A percentile compares a stretch with the other conserved stretches of the same genome.
These are phyloP conservation scores for Xiphorhynchus erythropygius DNA, from an alignment of 2,797 vertebrate genomes.

Conservation along the genomic window DNA sequence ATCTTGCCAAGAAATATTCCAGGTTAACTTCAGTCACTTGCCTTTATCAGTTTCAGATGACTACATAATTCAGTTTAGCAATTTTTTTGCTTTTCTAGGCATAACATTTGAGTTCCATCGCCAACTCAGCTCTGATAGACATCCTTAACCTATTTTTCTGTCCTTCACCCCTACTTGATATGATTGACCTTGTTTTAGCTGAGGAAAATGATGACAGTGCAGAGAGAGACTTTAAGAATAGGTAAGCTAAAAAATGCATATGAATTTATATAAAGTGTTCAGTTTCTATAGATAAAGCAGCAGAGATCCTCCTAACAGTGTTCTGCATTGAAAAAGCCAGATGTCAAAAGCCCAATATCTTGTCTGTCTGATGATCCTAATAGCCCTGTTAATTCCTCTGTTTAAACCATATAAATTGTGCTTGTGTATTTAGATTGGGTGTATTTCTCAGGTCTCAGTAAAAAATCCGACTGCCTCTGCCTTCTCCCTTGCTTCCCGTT, in stretches of 20 bases:
- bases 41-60: neutral
- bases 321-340: neutral
- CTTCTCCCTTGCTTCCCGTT: fast-evolving
- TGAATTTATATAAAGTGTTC: neutral
- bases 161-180: neutral
- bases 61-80: neutral
- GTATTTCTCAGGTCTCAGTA: neutral
- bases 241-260: neutral
- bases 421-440: neutral
- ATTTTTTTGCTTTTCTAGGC: neutral
- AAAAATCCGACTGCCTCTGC: neutral
- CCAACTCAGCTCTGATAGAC: neutral
- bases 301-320: neutral
- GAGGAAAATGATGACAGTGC: neutral
- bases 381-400: neutral
- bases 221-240: neutral
- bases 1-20: neutral
- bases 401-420: neutral
- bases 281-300: neutral
- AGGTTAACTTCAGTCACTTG: neutral
- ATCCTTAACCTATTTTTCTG: neutral
- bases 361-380: neutral
- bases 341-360: neutral
- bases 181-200: neutral
- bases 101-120: neutral